Evolutionary conservation across 2,113 vertebrate genomes (phyloP), one percentile per base, ranked within the genome.

Genomic region (Paralichthys olivaceus): DNA sequence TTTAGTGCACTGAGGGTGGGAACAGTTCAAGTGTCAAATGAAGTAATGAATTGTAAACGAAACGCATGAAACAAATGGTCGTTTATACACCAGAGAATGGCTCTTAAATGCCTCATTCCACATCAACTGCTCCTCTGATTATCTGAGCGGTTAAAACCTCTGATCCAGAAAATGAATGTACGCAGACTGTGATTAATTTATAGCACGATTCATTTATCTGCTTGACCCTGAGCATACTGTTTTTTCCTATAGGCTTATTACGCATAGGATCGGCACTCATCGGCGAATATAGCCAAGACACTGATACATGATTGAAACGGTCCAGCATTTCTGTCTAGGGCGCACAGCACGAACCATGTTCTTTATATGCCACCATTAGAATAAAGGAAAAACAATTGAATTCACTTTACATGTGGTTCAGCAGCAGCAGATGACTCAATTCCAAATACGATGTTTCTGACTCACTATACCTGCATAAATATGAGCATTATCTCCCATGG

Each of bases 141-240:
- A 49, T 75, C 61, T 56, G 68, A n/a, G 68, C 4, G n/a, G 12
- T 20, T 61, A 22, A 81, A 67, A 23, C 28, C 56, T 47, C 22
- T 69, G 47, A 53, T 54, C 15, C 53, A 72, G 22, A 74, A 75
- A 74, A 86, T 68, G 0, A 85, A 68, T 54, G 37, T 40, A 40
- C 25, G 2, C 70, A 69, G 68, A 73, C 63, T 69, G 53, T 75
- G 56, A 87, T 71, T 56, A 53, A 84, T 69, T 76, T 43, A 69
- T 32, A 49, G 32, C 26, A 58, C 17, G 29, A 54, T 68, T 51
- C 61, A 86, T 84, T 80, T 17, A 45, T 81, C 77, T 53, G 66
- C 51, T 64, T 59, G 76, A 81, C 45, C 57, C 57, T 20, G 57
- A 40, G 29, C 62, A 71, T 5, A 47, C 5, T 47, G 19, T 19